These are phyloP conservation scores for Sipunculus nudus DNA, from an alignment of 2,888 invertebrate genomes.

Conservation along the genomic window DNA sequence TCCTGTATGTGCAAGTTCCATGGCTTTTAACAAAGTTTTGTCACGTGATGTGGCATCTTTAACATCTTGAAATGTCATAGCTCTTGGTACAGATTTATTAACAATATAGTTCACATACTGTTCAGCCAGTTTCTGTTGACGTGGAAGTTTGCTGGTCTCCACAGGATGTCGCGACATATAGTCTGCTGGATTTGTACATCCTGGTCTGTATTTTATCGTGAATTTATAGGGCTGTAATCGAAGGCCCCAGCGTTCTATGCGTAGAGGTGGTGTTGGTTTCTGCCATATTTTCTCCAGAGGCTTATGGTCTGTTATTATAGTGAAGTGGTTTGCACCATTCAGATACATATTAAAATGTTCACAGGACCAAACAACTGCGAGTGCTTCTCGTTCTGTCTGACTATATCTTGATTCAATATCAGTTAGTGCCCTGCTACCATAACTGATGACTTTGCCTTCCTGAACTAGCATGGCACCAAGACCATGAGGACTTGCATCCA, in stretches of 20 bases:
- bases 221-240: constrained; percentile 35
- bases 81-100: constrained; percentile 19
- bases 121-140: constrained; percentile 18
- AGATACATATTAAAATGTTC: constrained; percentile 35
- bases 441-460: constrained; percentile 15
- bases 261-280: constrained; percentile 31
- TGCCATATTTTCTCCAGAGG: constrained; percentile 8
- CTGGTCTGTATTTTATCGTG: constrained; percentile 28
- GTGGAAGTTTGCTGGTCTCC: not conserved
- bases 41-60: constrained; percentile 2
- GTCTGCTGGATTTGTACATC: constrained; percentile 39
- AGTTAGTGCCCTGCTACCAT: constrained; percentile 7
- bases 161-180: constrained; percentile 39
- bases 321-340: constrained; percentile 28
- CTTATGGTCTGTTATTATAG: constrained; percentile 9
- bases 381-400: constrained; percentile 23
- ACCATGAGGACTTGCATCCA: constrained; percentile 42
- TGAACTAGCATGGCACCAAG: constrained; percentile 42
- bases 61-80: constrained; percentile 7
- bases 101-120: constrained; percentile 29
- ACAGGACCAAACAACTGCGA: constrained; percentile 30
- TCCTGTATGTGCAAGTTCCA: not conserved
- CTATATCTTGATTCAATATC: constrained; percentile 12
- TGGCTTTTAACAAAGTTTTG: constrained; percentile 1
- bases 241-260: constrained; percentile 42